Base-by-base conservation (phyloP, 2,888 invertebrate species). In the Pristionchus fissidentatus region DNA sequence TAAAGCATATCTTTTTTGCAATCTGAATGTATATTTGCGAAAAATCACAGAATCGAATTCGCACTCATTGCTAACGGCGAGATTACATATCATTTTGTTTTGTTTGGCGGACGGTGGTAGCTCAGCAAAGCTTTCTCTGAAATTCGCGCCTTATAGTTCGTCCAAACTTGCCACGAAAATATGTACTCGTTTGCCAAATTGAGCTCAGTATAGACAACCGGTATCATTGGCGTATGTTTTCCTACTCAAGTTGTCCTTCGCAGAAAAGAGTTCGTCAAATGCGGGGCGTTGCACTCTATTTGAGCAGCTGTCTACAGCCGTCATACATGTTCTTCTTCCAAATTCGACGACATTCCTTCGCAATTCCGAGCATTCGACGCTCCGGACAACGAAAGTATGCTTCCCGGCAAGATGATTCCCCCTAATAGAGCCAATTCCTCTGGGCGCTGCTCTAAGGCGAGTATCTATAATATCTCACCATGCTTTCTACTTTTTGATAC, bases 321-420 rank as follows among this genome's bases (percentile, higher is more conserved):
- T 19, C n/a, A 22, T 62, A 5, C 60, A 62, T 66, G 15, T n/a
- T 5, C 15, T 38, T 4, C 38, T 22, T 41, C 19, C 38, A 7
- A n/a, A n/a, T n/a, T n/a, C n/a, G n/a, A n/a, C n/a, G n/a, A n/a
- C 32, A 66, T 66, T 66, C 66, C 32, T n/a, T 66, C 38, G n/a
- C 66, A 66, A 66, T 66, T 66, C 66, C 66, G 66, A 66, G 35
- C 66, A n/a, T n/a, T n/a, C 19, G 32, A 22, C n/a, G 60, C 62
- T 15, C 62, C 29, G 62, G 62, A 62, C 62, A 62, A 62, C 22
- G 22, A 55, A 22, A n/a, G n/a, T 13, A 38, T 38, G 38, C 29
- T 60, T 32, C n/a, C n/a, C n/a, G n/a, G 60, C 29, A 15, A 29
- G 3, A 66, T 66, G 66, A 66, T 66, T 38, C 66, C 66, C 0